phyloP scores from a whole-genome alignment of 2,888 invertebrate genomes.

The Fissipunctia ypsillon region DNA sequence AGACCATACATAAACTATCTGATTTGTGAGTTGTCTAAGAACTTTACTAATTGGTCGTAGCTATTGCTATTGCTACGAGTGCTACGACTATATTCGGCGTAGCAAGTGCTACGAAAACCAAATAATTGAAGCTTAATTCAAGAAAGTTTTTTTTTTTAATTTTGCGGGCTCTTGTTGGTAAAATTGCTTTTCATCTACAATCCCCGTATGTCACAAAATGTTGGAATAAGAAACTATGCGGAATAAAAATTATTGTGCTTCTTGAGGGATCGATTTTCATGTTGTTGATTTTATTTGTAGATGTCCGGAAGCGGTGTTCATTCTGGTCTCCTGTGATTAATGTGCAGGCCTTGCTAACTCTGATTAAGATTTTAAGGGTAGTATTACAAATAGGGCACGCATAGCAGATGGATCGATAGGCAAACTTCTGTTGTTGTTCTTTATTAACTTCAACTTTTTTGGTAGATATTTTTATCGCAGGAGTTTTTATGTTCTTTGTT shows the following conservation, averaged over 20 bases:
- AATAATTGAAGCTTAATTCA: background rate
- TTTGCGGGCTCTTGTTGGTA: background rate
- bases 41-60: conserved; percentile 42
- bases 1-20: background rate
- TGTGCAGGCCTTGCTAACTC: conserved; percentile 63
- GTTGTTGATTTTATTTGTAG: conserved; percentile 71
- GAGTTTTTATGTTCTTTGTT: background rate
- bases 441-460: background rate
- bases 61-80: conserved; percentile 33
- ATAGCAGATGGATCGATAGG: conserved; percentile 56
- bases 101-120: conserved; percentile 33
- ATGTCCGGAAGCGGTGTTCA: conserved; percentile 75
- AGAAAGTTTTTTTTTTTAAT: too few species aligned
- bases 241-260: conserved; percentile 76
- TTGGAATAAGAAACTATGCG: conserved; percentile 66
- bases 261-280: conserved; percentile 73
- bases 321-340: conserved; percentile 72
- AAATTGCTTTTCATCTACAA: background rate
- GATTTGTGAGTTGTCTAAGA: background rate
- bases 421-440: background rate
- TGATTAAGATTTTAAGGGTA: conserved; percentile 67
- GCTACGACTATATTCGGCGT: conserved; percentile 39
- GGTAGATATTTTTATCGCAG: background rate
- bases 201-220: conserved; percentile 61
- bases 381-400: conserved; percentile 64